Percentiles rank a stretch among this genome's conserved stretches.
Evolutionary conservation across 1,140 invertebrate genomes (phyloP).

Genomic region (Drosophila mojavensis): DNA sequence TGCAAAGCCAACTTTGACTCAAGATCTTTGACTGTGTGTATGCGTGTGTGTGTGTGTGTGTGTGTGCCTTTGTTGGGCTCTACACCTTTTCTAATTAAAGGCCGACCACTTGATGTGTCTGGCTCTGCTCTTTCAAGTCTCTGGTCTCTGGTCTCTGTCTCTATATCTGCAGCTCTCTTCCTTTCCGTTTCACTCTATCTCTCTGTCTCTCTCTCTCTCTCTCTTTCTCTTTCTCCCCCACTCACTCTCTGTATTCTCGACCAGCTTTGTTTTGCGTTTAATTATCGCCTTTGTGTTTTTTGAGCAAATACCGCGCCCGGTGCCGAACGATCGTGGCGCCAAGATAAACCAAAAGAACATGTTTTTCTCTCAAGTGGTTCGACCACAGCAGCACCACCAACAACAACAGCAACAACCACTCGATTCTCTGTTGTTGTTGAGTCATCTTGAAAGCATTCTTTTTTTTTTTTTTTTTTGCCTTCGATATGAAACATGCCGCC

Average conservation of each 20-base stretch:
- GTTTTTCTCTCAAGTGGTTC: constrained; percentile 78
- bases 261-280: constrained; percentile 78
- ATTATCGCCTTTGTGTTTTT: constrained; percentile 79
- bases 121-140: constrained; percentile 12
- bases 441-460: constrained; percentile 71
- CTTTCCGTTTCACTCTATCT: background rate
- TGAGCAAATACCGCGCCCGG: constrained; percentile 72
- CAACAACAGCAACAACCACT: constrained; percentile 3
- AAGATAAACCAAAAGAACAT: constrained; percentile 82
- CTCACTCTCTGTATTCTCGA: constrained; percentile 55
- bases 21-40: background rate
- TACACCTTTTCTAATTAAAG: constrained; percentile 78
- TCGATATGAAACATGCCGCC: constrained; percentile 78
- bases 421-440: constrained; percentile 66
- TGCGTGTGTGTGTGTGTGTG: constrained; percentile 7
- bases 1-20: constrained; percentile 25
- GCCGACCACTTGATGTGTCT: constrained; percentile 64
- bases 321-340: constrained; percentile 74
- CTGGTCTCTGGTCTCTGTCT: background rate
- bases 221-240: constrained; percentile 7
- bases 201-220: background rate
- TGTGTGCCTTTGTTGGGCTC: constrained; percentile 32
- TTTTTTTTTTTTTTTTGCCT: constrained; percentile 46
- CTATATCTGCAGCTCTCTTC: constrained; percentile 32
- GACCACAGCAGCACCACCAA: constrained; percentile 36